Evolutionary conservation across 2,797 vertebrate genomes (phyloP), one percentile per base, ranked within the genome.

Genomic region (Sciurus carolinensis): DNA sequence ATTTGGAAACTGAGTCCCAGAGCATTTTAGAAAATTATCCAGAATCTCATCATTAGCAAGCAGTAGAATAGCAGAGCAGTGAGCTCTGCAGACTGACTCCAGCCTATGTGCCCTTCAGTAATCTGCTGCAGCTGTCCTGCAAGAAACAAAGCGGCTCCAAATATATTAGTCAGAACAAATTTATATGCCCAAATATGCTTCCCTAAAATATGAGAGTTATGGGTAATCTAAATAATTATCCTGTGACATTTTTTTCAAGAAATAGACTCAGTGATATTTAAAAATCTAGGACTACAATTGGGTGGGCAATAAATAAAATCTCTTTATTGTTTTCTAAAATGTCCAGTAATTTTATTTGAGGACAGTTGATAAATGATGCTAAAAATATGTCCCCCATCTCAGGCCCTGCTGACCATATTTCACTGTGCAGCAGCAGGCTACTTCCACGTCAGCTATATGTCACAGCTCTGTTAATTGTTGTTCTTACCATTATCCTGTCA

Each of bases 401-500:
- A 28, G 64, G 50, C 62, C 26, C 42, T 54, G 22, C 13, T 89
- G 67, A 95, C 57, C 95, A 39, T 96, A 33, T 79, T 97, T 98
- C 96, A 90, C 33, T 82, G 5, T 57, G 91, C 14, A 59, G 30
- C 44, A 50, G 47, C 50, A 42, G 50, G 83, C 67, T 39, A 83
- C 92, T 97, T 96, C 30, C 81, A 82, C 54, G 94, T 82, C 95
- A 95, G 96, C 90, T 86, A 39, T 94, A 90, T 69, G 88, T 88
- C 89, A 42, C n/a, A 89, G 75, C 1, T 85, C 96, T 97, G 88
- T 87, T 95, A 94, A 97, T 92, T 93, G 36, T 15, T 87, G 26
- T 95, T 98, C 79, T 97, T 95, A 71, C 77, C 89, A 90, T 97
- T 97, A 91, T 59, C 82, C 33, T 95, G 86, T 92, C 86, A 97